phyloP scores from a whole-genome alignment of 92 coral and sea anemone genomes.

The Hydrozoanthus gracilis region DNA sequence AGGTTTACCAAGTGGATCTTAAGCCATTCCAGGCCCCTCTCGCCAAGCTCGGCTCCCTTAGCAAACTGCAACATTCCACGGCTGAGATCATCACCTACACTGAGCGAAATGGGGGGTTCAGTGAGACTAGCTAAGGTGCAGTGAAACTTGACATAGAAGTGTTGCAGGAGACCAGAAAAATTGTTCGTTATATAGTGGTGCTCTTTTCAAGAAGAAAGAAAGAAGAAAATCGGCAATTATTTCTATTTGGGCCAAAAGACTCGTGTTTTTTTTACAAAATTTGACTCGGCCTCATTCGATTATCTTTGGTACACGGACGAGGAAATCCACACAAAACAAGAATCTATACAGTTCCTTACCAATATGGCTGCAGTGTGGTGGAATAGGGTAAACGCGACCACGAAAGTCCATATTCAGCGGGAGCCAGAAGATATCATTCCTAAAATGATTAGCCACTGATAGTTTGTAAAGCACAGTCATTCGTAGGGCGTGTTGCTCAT shows the following conservation, averaged over 20 bases:
- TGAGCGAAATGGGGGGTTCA: background rate
- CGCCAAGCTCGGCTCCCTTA: constrained; percentile 88
- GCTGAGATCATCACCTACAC: constrained; percentile 89
- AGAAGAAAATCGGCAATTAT: too few species aligned
- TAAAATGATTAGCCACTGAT: constrained; percentile 96
- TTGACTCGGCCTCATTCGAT: too few species aligned
- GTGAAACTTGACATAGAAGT: too few species aligned
- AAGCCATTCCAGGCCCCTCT: constrained; percentile 88
- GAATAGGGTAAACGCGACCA: constrained; percentile 98
- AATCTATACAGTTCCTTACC: constrained; percentile 63
- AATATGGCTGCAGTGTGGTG: constrained; percentile 96
- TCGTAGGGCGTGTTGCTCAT: constrained; percentile 93
- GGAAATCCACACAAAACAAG: too few species aligned
- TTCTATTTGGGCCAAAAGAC: too few species aligned
- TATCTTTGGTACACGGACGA: too few species aligned
- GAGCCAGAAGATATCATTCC: constrained; percentile 95
- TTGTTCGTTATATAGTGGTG: too few species aligned
- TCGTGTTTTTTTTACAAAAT: too few species aligned
- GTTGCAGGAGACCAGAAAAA: too few species aligned
- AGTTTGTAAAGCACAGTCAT: constrained; percentile 98
- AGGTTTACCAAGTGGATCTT: constrained; percentile 94
- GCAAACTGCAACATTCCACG: constrained; percentile 97
- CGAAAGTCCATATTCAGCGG: constrained; percentile 98
- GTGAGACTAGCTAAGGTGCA: too few species aligned
- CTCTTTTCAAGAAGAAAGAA: too few species aligned